Percentiles rank a stretch among this genome's conserved stretches.
phyloP scores from a whole-genome alignment of 2,797 vertebrate species.

The Aselliscus stoliczkanus region DNA sequence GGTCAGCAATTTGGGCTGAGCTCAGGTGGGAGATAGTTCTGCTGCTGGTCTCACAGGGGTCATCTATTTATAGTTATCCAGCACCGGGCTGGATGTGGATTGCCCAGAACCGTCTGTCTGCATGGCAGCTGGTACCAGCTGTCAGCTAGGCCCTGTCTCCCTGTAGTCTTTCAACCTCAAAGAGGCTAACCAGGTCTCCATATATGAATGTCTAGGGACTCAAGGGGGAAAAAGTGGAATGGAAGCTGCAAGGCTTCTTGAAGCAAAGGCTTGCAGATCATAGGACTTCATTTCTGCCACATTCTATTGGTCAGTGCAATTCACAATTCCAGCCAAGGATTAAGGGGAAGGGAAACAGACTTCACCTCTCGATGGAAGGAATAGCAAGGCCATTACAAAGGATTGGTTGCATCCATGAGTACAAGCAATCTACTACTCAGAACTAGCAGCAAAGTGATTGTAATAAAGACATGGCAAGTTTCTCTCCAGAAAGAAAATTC shows the following conservation, averaged over 20 bases:
- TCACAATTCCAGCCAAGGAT: neutral
- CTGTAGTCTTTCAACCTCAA: neutral
- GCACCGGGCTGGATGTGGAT: neutral
- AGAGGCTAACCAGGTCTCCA: neutral
- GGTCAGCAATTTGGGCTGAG: neutral
- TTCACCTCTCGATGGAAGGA: neutral
- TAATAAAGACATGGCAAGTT: neutral
- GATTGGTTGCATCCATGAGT: neutral
- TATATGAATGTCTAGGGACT: neutral
- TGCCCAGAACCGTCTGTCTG: neutral
- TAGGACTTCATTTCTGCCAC: neutral
- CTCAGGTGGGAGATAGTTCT: neutral
- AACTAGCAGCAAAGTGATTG: neutral
- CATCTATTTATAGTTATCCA: neutral
- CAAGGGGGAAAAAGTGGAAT: neutral
- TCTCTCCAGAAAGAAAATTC: neutral
- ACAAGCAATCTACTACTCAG: neutral
- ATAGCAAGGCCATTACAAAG: neutral
- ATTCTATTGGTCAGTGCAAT: neutral
- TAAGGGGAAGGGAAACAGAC: neutral
- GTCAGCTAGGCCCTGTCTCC: neutral
- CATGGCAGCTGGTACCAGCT: neutral
- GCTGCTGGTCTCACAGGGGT: neutral
- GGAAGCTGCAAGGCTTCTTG: neutral
- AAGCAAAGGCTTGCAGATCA: neutral